Evolutionary conservation across 2,888 invertebrate species (phyloP).

Genomic region (Tinea semifulvella): DNA sequence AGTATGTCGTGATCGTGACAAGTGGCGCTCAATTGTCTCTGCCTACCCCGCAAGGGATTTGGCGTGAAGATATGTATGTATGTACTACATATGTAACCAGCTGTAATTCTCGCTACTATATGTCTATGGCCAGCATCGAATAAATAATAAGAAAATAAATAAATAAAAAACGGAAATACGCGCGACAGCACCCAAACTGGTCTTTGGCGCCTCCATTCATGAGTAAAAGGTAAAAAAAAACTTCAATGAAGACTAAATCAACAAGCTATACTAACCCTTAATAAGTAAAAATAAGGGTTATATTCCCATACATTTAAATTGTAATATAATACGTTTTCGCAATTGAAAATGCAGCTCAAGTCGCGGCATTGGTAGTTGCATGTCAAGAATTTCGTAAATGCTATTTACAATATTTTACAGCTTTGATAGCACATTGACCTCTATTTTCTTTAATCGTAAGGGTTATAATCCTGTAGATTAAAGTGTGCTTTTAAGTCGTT

Average conservation of each 20-base stretch:
- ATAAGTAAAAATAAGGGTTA: background rate
- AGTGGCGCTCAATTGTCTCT: too few relatives aligned
- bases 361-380: conserved; percentile 6
- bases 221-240: conserved; percentile 35
- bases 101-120: too few relatives aligned
- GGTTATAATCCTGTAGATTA: too few relatives aligned
- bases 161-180: background rate
- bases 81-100: too few relatives aligned
- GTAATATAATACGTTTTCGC: background rate
- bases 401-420: background rate
- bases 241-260: conserved; percentile 23
- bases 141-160: too few relatives aligned
- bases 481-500: too few relatives aligned
- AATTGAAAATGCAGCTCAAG: conserved; percentile 1
- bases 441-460: too few relatives aligned
- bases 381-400: conserved; percentile 4
- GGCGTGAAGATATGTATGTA: too few relatives aligned
- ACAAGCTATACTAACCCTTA: background rate
- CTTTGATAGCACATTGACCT: too few relatives aligned
- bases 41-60: too few relatives aligned
- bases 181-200: conserved; percentile 25
- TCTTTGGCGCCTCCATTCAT: conserved; percentile 44
- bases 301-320: background rate
- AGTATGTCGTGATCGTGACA: too few relatives aligned
- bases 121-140: too few relatives aligned